Percentiles rank a stretch among this genome's conserved stretches.
phyloP scores from a whole-genome alignment of 2,888 invertebrate genomes.

The Papilio gigon region DNA sequence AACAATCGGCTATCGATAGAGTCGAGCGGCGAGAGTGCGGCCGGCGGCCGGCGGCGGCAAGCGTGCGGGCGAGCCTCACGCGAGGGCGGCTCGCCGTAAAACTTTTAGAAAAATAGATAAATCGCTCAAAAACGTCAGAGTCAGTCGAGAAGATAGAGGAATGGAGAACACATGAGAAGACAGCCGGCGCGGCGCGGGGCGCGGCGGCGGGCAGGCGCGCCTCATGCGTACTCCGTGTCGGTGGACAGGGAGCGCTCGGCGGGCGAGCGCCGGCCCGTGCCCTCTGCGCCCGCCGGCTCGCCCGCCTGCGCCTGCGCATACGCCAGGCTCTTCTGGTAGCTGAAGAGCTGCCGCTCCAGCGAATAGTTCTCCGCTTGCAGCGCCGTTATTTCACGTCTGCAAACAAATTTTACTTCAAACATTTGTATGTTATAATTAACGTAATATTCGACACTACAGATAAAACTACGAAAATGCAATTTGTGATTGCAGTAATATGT shows the following conservation, averaged over 20 bases:
- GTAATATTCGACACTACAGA: not conserved
- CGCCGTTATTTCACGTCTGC: constrained; percentile 88
- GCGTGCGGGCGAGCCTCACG: constrained; percentile 82
- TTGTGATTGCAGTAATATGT: not conserved
- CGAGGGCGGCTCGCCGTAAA: constrained; percentile 81
- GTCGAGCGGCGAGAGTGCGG: constrained; percentile 80
- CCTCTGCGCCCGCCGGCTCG: constrained; percentile 71
- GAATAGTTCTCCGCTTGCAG: constrained; percentile 93
- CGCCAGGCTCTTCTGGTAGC: constrained; percentile 90
- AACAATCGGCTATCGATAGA: constrained; percentile 81
- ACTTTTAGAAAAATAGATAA: constrained; percentile 83
- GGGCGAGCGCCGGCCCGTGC: constrained; percentile 72
- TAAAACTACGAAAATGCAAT: not conserved
- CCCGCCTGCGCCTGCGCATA: constrained; percentile 85
- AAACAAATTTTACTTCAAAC: constrained; percentile 47
- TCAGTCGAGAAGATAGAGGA: constrained; percentile 80
- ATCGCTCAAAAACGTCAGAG: constrained; percentile 82
- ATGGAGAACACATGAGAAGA: constrained; percentile 54
- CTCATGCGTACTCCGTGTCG: constrained; percentile 89
- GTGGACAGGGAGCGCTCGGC: constrained; percentile 85
- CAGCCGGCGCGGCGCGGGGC: constrained; percentile 41
- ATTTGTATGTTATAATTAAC: too few species aligned
- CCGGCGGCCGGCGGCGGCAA: constrained; percentile 79
- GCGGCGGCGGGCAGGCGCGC: constrained; percentile 48
- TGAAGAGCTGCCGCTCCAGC: constrained; percentile 90